Evolutionary conservation across 2,797 vertebrate genomes (phyloP), one percentile per base, ranked within the genome.

Genomic region (Limnodromus scolopaceus): DNA sequence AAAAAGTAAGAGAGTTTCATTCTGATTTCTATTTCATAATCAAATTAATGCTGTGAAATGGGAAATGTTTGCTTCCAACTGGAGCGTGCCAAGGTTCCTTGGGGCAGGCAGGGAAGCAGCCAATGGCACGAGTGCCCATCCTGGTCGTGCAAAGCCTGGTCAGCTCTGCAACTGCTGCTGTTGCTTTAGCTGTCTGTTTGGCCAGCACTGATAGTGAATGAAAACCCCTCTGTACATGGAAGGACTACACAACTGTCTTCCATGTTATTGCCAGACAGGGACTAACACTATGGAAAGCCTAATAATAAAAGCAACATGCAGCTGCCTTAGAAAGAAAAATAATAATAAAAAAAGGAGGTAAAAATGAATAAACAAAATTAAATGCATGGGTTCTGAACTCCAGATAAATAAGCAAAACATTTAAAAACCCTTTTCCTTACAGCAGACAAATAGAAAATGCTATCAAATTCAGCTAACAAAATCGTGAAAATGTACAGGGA

Each of bases 361-460:
- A 28, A 88, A 90, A 72, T 15, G 24, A 78, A 57, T 12, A 49
- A 38, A 5, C 3, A 69, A 76, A 95, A 90, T 25, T 45, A 80
- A 87, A 30, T 16, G 4, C 13, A 15, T 55, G 9, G 4, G 5
- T 34, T 85, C 89, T 49, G 19, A 81, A 51, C 4, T 58, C 12
- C 30, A 48, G 34, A 77, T 39, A 79, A 70, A 78, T n/a, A 11
- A 89, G 6, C 5, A 85, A 84, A 90, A 43, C 6, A 32, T 69
- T 95, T 84, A 81, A 75, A 87, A 96, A 4, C 4, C 6, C 2
- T 77, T 72, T 93, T 70, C 22, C 48, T 93, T 71, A 69, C 15
- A 87, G 20, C 76, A 94, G 34, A 80, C 48, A 91, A 91, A 88
- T 24, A 83, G 54, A 74, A 93, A 94, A 84, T 77, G 41, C 19